Base-by-base conservation (phyloP, 2,797 vertebrate species). In the Poecilia velifera region DNA sequence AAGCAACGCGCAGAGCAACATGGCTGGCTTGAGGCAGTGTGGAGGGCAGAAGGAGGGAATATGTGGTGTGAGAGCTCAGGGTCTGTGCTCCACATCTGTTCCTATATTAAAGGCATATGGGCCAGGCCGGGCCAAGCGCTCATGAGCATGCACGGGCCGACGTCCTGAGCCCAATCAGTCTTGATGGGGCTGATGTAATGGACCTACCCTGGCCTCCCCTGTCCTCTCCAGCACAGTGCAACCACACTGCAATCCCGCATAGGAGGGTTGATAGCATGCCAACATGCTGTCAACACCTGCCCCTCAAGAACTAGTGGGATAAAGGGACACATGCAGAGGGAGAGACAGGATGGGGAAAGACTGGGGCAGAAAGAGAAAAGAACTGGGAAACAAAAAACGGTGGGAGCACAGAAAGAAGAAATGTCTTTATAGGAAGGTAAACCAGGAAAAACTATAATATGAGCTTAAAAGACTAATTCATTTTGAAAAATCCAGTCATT, bases 41-140 rank as follows among this genome's bases (percentile, higher is more conserved):
- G 77, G 59, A 87, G 88, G 87, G 86, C 83, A 86, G 84, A 85
- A 66, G 82, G 78, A 82, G 74, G 78, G 83, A 82, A 88, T 81
- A 68, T 79, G 81, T 82, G 80, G 80, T 89, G 86, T 53, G 76
- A 87, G 80, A 89, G 86, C 85, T 87, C 73, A 64, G 83, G 85
- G 83, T 93, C 89, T 87, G 82, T 80, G 84, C 90, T 93, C 76
- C 93, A 96, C 95, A 96, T 96, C 95, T 96, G 95, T 90, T 93
- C 90, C 85, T 92, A 89, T 95, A 96, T 96, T 95, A 93, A 95
- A 96, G 92, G 94, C 96, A 96, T 95, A 95, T 95, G 95, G 92
- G 87, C 87, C 86, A 72, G 86, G 89, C 91, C 89, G 43, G 87
- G 91, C 86, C 87, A 93, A 91, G 79, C 76, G 41, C 91, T 90